Base-by-base conservation (phyloP, 2,888 invertebrate genomes). In the Xanthia icteritia region DNA sequence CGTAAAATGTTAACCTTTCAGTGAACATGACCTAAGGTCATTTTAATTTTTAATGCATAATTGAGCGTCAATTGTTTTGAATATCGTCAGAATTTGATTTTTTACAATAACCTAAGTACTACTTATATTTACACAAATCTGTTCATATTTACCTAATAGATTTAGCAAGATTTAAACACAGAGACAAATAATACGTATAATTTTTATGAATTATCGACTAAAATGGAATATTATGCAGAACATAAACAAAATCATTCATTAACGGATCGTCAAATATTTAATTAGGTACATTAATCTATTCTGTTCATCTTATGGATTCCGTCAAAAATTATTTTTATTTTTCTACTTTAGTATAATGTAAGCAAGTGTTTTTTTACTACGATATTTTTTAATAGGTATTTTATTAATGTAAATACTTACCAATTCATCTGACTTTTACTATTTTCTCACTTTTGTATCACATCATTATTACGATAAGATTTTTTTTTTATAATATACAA, bases 1-100 rank as follows among this genome's bases (percentile, higher is more conserved):
- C 36, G 17, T 42, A 31, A 15, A 64, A 31, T 68, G 6, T 42
- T 84, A 76, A 85, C 79, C 70, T 79, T 82, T 79, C 79, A 84
- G 42, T 65, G 75, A 66, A 51, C 63, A 31, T 68, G 82, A 77
- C 70, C 75, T 23, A 48, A 64, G 15, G 36, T 71, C 67, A 61
- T 73, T 83, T 64, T 6, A 51, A 73, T 65, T 65, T 56, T 51
- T 39, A 54, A 76, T 70, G 36, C 20, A 63, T 70, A 70, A 58
- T 58, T 70, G 69, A 86, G 72, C 76, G 63, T 64, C 64, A 58
- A 64, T 75, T 75, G 60, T 63, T 3, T 60, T 71, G 31, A 70
- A 60, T 51, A 64, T n/a, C 27, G 27, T 56, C 36, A 51, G 31
- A 60, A 42, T 61, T 67, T 58, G n/a, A 61, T 73, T 73, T 73